Evolutionary conservation across 2,113 vertebrate genomes (phyloP), one percentile per base, ranked within the genome.

Genomic region (Cercopithecus mona): DNA sequence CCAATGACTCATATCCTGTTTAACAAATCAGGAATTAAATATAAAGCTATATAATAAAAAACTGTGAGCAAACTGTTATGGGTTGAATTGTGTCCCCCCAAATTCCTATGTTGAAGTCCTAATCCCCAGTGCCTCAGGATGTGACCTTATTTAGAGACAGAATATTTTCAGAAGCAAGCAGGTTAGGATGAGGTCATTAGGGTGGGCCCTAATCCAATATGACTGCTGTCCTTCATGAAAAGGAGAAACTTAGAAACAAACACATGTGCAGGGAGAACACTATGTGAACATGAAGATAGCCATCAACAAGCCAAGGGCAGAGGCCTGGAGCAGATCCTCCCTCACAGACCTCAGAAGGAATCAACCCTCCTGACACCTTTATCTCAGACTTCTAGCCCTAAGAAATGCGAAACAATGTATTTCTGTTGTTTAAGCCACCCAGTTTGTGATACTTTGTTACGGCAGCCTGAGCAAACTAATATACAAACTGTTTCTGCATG

Each of bases 1-100:
- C 35, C 35, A 70, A 43, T 86, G 81, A 93, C 66, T 93, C 93
- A 76, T 43, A 87, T 59, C 45, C 22, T 76, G 66, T 57, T 57
- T 52, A 90, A 75, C 27, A 86, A 93, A 48, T 90, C 80, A 81
- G 80, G 52, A 87, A 79, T 79, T 79, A 93, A 80, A 85, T 55
- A 27, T 73, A 75, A 84, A 88, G n/a, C 64, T 81, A 76, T 48
- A 90, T 40, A 90, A 86, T 12, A 73, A 81, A 59, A 93, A 22
- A 59, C 38, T 68, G 30, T 32, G 40, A 90, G 43, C 25, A 82
- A 81, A 92, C 61, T 73, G 3, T 78, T 90, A 90, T 2, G 30
- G 79, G 30, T 55, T 87, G 18, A 72, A 25, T 17, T 25, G 25
- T 89, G 45, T 14, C 72, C 70, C 55, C 20, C 7, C 4, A 40